Conservation (phyloP, 2,797 vertebrate genomes). For the Oryzias sinensis region DNA sequence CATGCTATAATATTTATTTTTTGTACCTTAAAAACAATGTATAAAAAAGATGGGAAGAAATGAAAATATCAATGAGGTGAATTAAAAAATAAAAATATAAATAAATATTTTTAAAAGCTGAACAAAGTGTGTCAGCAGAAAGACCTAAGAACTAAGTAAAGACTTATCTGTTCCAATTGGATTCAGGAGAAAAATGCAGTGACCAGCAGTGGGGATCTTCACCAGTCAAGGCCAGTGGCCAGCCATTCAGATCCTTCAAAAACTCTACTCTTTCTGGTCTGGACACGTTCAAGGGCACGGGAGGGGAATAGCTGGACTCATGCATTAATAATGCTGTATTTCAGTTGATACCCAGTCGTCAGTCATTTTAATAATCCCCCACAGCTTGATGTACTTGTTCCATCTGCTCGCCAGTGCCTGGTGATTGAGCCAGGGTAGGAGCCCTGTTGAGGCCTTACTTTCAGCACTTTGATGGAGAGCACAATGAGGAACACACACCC, state of each 20-base stretch:
- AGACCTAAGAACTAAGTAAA: slow-evolving; percentile 50
- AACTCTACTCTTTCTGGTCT: slow-evolving; percentile 63
- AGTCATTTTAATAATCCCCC: slow-evolving; percentile 88
- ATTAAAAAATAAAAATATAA: slow-evolving; percentile 78
- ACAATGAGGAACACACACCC: slow-evolving; percentile 74
- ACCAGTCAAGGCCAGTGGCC: slow-evolving; percentile 49
- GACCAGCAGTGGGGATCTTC: slow-evolving; percentile 80
- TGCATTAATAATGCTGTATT: slow-evolving; percentile 85
- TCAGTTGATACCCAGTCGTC: slow-evolving; percentile 84
- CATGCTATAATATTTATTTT: slow-evolving; percentile 73
- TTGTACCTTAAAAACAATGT: slow-evolving; percentile 77
- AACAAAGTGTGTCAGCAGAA: slow-evolving; percentile 70
- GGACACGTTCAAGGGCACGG: slow-evolving; percentile 82
- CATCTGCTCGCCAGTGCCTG: slow-evolving; percentile 82
- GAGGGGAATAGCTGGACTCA: slow-evolving; percentile 79
- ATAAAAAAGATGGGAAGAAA: slow-evolving; percentile 60
- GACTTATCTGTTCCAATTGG: slow-evolving; percentile 83
- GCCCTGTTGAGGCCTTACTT: slow-evolving; percentile 71
- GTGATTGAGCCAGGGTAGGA: slow-evolving; percentile 69
- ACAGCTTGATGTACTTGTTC: slow-evolving; percentile 87
- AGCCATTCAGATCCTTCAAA: slow-evolving; percentile 62
- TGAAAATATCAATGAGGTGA: slow-evolving; percentile 74
- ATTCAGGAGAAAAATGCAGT: slow-evolving; percentile 84
- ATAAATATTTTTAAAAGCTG: slow-evolving; percentile 78
- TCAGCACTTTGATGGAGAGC: slow-evolving; percentile 79